Base-by-base conservation (phyloP, 2,797 vertebrate species). In the Girardinus metallicus region DNA sequence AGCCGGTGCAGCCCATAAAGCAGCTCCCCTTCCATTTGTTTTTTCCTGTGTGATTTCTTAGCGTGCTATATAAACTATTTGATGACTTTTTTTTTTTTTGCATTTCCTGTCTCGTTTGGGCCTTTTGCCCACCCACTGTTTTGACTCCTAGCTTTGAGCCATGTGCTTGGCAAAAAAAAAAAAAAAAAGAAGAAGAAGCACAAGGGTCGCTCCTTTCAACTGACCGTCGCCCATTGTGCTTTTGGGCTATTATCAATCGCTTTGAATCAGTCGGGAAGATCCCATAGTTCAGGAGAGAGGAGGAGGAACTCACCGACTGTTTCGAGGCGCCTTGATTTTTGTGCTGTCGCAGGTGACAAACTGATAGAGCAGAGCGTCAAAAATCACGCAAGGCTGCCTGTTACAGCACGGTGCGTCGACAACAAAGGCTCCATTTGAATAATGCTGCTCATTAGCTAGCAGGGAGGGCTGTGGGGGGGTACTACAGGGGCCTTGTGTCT, bases 381-480 rank as follows among this genome's bases (percentile, higher is more conserved):
- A 90, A 93, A 85, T 88, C 83, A 77, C 76, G 85, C 85, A 66
- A 57, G 74, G 84, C 76, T 72, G 86, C 80, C 82, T 82, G 87
- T 91, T 91, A 94, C 92, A 92, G 87, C 71, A 49, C 83, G 72
- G 80, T 78, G 75, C 88, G 77, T 91, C 92, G 94, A 95, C 94
- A 95, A 94, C 92, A 93, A 92, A 94, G 93, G 86, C 88, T 78
- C 84, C 86, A 90, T 94, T 94, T 96, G 95, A 96, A 95, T 95
- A 94, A 96, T 95, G 93, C 93, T 91, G 92, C 95, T 96, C 93
- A 95, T 95, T 95, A 96, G 93, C 84, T 79, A 53, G 51, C 51
- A 10, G 49, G 23, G 8, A 23, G 9, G 49, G 49, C 21, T 23
- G 49, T 6, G 2, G 49, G 13, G 88, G 88, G 83, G 90, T 89